Evolutionary conservation across 64 coral and sea anemone species (phyloP).

Genomic region (Actinia equina): DNA sequence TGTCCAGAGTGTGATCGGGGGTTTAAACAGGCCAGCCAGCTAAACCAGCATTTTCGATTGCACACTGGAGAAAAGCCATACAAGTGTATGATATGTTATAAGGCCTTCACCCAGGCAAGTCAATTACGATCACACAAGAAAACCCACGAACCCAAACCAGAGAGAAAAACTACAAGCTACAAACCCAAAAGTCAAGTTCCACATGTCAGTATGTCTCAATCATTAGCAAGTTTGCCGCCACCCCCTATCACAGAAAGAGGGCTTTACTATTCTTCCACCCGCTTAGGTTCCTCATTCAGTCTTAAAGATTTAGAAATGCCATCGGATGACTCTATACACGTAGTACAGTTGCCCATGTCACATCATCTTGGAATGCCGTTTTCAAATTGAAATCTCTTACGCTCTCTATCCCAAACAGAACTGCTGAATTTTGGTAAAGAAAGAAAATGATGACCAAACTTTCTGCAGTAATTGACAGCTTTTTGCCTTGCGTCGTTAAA

Average conservation of each 20-base stretch:
- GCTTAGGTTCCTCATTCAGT: slow-evolving; percentile 6
- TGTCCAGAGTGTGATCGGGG: slow-evolving; percentile 70
- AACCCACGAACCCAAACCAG: slow-evolving; percentile 89
- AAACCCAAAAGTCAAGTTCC: slow-evolving; percentile 36
- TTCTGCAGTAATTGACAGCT: neutral
- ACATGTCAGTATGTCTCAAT: neutral
- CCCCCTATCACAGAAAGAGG: neutral
- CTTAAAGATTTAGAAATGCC: slow-evolving; percentile 24
- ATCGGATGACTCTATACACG: slow-evolving; percentile 16
- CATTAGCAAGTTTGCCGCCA: neutral
- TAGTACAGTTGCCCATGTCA: slow-evolving; percentile 10
- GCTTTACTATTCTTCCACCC: slow-evolving; percentile 11
- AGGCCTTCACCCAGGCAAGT: slow-evolving; percentile 90
- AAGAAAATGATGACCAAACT: too few species aligned
- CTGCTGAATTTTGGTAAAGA: neutral
- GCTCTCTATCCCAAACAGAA: neutral
- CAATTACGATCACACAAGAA: slow-evolving; percentile 94
- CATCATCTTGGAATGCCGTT: slow-evolving; percentile 13
- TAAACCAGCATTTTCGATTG: slow-evolving; percentile 81
- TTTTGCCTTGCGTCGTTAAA: neutral
- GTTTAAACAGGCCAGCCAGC: slow-evolving; percentile 90
- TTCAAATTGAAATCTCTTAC: neutral
- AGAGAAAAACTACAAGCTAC: slow-evolving; percentile 49
- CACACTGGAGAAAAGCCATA: slow-evolving; percentile 93
- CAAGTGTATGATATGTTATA: slow-evolving; percentile 80